These are phyloP conservation scores for Micromussa lordhowensis DNA, from an alignment of 92 coral and sea anemone genomes.

Conservation along the genomic window DNA sequence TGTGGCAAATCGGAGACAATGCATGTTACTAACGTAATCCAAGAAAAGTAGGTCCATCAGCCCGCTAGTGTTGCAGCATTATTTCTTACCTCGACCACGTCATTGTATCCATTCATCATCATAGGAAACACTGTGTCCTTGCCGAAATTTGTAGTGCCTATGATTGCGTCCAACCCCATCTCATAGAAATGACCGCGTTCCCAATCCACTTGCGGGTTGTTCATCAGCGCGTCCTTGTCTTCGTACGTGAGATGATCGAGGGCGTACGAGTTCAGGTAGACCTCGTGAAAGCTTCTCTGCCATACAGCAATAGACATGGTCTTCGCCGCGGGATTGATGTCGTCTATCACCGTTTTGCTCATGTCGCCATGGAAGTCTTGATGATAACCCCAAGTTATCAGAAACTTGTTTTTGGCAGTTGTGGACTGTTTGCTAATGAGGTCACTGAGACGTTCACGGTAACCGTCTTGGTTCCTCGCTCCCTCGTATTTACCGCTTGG, in stretches of 20 bases:
- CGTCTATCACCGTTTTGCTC: conserved; percentile 36
- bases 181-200: conserved; percentile 52
- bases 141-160: conserved; percentile 6
- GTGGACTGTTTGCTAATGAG: background rate
- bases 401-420: background rate
- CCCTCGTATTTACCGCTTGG: conserved; percentile 50
- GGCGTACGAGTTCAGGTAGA: conserved; percentile 42
- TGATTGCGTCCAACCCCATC: conserved; percentile 58
- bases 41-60: too few species aligned
- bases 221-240: conserved; percentile 29
- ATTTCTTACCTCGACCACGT: background rate
- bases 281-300: conserved; percentile 60
- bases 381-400: conserved; percentile 64
- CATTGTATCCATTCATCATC: conserved; percentile 47
- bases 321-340: background rate
- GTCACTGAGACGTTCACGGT: conserved; percentile 27
- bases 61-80: too few species aligned
- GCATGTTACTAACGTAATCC: too few species aligned
- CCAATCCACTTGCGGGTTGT: conserved; percentile 54
- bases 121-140: conserved; percentile 3
- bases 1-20: too few species aligned
- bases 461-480: conserved; percentile 16
- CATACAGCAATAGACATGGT: conserved; percentile 35
- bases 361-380: conserved; percentile 46
- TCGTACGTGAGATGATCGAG: conserved; percentile 29